phyloP scores from a whole-genome alignment of 2,113 vertebrate species.

The Polyodon spathula region DNA sequence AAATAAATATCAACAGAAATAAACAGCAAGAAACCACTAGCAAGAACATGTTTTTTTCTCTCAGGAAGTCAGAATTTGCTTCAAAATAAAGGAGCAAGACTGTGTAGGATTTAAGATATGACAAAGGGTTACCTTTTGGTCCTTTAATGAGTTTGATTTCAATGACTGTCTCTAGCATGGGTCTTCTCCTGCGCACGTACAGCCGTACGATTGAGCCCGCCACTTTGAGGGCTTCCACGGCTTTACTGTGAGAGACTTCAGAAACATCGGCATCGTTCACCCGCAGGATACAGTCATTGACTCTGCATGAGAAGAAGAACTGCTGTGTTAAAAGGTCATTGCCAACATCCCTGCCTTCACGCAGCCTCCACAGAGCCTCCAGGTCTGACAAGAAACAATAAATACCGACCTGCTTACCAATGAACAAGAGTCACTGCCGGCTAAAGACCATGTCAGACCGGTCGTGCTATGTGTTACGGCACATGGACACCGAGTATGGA shows the following conservation, averaged over 20 bases:
- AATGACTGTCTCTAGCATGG: conserved; percentile 85
- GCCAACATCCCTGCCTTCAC: too few relatives aligned
- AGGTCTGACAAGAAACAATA: neutral
- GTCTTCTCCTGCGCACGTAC: conserved; percentile 82
- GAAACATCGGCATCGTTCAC: conserved; percentile 90
- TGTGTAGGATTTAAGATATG: neutral
- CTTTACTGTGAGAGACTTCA: conserved; percentile 87
- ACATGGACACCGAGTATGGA: too few relatives aligned
- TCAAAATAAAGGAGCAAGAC: too few relatives aligned
- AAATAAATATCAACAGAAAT: too few relatives aligned
- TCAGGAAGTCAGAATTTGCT: too few relatives aligned
- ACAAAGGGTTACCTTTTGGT: conserved; percentile 72
- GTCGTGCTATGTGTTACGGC: too few relatives aligned
- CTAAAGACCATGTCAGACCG: neutral
- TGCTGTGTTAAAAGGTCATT: neutral
- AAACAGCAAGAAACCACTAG: too few relatives aligned
- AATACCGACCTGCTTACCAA: neutral
- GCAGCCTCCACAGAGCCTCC: conserved; percentile 2
- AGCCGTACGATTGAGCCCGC: conserved; percentile 85
- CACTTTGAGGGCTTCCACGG: conserved; percentile 88
- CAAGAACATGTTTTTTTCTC: too few relatives aligned
- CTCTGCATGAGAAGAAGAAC: conserved; percentile 48
- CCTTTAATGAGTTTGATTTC: conserved; percentile 95
- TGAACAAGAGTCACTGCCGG: neutral
- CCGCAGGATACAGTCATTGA: conserved; percentile 90